These are phyloP conservation scores for Cariama cristata DNA, from an alignment of 2,113 vertebrate genomes.

Conservation along the genomic window DNA sequence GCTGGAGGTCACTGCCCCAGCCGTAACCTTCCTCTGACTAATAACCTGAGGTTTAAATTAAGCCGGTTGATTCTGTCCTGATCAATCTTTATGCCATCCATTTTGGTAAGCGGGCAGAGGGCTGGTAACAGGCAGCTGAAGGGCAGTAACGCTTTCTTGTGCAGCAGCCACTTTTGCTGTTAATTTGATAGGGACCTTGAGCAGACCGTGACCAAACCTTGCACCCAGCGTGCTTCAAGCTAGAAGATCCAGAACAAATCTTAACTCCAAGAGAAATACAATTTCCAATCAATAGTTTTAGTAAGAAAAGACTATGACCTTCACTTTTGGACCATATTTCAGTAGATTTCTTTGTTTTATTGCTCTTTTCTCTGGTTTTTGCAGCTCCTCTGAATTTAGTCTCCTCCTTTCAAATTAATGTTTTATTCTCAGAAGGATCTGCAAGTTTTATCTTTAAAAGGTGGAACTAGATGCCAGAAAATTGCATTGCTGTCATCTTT, in stretches of 20 bases:
- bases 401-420: neutral
- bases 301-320: neutral
- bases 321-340: neutral
- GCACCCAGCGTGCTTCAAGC: fast-evolving
- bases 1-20: neutral
- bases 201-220: neutral
- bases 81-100: fast-evolving
- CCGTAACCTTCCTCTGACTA: neutral
- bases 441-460: neutral
- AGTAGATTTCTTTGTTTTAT: neutral
- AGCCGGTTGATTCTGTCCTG: neutral
- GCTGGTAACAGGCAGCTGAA: neutral
- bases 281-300: neutral
- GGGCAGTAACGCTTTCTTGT: neutral
- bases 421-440: constrained; percentile 17
- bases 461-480: neutral
- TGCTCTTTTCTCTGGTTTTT: neutral
- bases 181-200: neutral
- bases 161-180: neutral
- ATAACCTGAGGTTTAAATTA: neutral
- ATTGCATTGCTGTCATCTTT: neutral
- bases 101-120: neutral
- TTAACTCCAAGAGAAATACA: neutral
- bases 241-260: neutral
- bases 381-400: neutral